These are phyloP conservation scores for Phymorhynchus buccinoides DNA, from an alignment of 1,140 invertebrate species.

Conservation along the genomic window DNA sequence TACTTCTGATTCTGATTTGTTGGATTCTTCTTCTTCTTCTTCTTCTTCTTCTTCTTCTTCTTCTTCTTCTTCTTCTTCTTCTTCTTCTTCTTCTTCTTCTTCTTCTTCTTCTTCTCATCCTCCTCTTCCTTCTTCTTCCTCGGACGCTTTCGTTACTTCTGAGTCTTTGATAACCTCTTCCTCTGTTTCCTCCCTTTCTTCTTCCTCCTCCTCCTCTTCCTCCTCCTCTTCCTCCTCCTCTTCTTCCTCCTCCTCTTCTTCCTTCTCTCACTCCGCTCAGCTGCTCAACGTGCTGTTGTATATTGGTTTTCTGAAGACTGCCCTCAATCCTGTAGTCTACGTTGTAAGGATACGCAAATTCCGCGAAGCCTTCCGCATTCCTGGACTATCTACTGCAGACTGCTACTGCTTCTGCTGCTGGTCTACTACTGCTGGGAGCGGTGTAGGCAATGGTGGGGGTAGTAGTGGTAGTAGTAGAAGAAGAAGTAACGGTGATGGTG, in stretches of 20 bases:
- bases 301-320: slow-evolving; percentile 24
- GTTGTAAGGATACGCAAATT: slow-evolving; percentile 23
- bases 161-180: too few species aligned
- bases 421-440: too few species aligned
- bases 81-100: background rate
- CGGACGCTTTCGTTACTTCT: too few species aligned
- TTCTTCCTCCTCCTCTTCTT: background rate
- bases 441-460: too few species aligned
- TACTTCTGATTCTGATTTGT: too few species aligned
- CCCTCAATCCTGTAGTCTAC: slow-evolving; percentile 24
- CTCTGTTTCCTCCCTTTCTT: background rate
- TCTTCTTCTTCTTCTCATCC: background rate
- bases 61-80: background rate
- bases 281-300: background rate
- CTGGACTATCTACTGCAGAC: background rate
- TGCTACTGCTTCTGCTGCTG: background rate
- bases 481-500: background rate
- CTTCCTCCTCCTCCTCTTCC: background rate
- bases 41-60: background rate
- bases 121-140: background rate
- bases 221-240: background rate
- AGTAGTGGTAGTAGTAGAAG: too few species aligned
- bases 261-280: background rate
- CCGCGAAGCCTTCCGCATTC: slow-evolving; percentile 32
- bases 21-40: background rate